A percentile compares a stretch with the other conserved stretches of the same genome.
These are phyloP conservation scores for Austrolebias charrua DNA, from an alignment of 2,797 vertebrate genomes.

Conservation along the genomic window DNA sequence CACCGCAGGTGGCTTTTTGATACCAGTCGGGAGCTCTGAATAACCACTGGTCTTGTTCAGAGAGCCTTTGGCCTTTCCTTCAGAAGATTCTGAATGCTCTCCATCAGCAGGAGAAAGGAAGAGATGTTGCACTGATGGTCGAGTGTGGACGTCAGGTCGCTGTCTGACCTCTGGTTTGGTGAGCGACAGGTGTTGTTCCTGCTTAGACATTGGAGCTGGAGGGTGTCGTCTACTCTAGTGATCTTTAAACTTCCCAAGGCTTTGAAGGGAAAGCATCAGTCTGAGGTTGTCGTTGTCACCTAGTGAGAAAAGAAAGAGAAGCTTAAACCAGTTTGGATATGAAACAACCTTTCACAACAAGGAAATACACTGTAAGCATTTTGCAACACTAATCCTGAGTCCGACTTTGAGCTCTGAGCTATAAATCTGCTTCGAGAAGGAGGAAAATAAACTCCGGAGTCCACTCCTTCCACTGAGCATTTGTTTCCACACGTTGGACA, in stretches of 20 bases:
- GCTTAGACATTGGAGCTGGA: constrained; percentile 69
- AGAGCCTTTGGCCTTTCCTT: constrained; percentile 76
- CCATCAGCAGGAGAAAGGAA: constrained; percentile 28
- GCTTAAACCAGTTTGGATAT: neutral
- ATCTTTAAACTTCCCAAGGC: constrained; percentile 50
- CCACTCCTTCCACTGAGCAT: neutral
- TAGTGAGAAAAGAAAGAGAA: constrained; percentile 29
- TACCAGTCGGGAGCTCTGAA: fast-evolving
- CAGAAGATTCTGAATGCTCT: constrained; percentile 4
- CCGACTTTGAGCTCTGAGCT: constrained; percentile 30
- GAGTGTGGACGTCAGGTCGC: constrained; percentile 60
- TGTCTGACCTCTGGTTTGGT: constrained; percentile 58
- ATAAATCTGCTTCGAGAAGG: neutral
- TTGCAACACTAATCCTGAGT: neutral
- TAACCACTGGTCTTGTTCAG: constrained; percentile 56
- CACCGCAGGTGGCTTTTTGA: constrained; percentile 57
- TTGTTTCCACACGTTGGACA: neutral
- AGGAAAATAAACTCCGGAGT: constrained; percentile 40
- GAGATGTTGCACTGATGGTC: constrained; percentile 32
- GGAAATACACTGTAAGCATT: neutral
- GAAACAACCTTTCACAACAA: constrained; percentile 23
- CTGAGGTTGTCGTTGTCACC: constrained; percentile 43
- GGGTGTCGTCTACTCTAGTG: neutral
- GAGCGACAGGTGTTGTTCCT: constrained; percentile 38
- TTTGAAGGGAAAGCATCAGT: constrained; percentile 43